Evolutionary conservation across 2,113 vertebrate genomes (phyloP).

Genomic region (Ptilonorhynchus violaceus): DNA sequence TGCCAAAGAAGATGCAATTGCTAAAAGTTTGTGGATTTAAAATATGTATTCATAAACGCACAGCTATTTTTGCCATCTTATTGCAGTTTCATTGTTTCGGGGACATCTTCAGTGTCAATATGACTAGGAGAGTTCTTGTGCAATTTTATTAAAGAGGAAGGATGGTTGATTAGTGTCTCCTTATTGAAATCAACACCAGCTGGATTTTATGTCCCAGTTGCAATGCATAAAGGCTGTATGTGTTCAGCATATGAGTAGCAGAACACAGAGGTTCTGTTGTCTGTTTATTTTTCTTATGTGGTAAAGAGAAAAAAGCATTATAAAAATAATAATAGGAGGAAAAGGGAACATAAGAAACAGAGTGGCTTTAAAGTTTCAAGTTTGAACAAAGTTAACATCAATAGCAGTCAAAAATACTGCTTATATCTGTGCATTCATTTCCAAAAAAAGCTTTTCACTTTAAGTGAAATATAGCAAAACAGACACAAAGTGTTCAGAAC

Average conservation of each 20-base stretch:
- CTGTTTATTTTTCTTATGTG: not conserved
- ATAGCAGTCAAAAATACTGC: not conserved
- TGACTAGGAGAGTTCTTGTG: not conserved
- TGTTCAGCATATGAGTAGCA: not conserved
- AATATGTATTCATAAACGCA: not conserved
- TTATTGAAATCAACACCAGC: not conserved
- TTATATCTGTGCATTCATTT: not conserved
- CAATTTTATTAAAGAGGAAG: not conserved
- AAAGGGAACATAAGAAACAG: not conserved
- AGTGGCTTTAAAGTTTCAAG: not conserved
- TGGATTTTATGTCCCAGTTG: not conserved
- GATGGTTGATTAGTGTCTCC: not conserved
- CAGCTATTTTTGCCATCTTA: not conserved
- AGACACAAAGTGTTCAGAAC: not conserved
- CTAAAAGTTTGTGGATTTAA: not conserved
- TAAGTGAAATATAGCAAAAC: not conserved
- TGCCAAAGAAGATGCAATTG: not conserved
- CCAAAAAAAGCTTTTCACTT: slow-evolving; percentile 12
- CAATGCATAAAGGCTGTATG: not conserved
- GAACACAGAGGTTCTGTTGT: not conserved
- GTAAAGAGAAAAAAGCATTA: not conserved
- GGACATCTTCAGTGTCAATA: not conserved
- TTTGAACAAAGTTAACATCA: not conserved
- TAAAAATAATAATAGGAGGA: not conserved
- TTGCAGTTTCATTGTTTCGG: not conserved